Percentiles rank a stretch among this genome's conserved stretches.
Conservation (phyloP, 2,888 invertebrate genomes). For the Priocnemis perturbator region DNA sequence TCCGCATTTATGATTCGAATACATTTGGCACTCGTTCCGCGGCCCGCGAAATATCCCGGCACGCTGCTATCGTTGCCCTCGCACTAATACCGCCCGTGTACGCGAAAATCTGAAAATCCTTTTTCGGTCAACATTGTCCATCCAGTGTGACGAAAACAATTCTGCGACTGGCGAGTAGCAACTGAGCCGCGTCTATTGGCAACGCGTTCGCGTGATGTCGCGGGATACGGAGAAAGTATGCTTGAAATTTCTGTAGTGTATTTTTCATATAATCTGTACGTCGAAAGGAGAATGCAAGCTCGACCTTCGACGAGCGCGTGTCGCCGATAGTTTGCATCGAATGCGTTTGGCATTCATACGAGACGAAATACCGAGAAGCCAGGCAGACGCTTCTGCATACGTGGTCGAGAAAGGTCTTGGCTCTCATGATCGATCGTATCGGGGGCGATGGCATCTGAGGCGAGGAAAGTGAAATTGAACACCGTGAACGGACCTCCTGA, state of each 20-base stretch:
- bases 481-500: not conserved
- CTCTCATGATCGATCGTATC: too few species aligned
- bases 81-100: too few species aligned
- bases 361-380: conserved; percentile 50
- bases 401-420: not conserved
- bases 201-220: too few species aligned
- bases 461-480: not conserved
- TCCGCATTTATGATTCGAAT: conserved; percentile 43
- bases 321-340: conserved; percentile 35
- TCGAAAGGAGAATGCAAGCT: conserved; percentile 17
- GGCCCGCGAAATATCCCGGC: conserved; percentile 32
- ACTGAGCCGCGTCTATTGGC: too few species aligned
- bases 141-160: too few species aligned
- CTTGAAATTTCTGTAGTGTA: too few species aligned
- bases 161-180: too few species aligned
- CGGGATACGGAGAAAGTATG: too few species aligned
- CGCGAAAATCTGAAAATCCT: too few species aligned
- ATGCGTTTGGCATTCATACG: conserved; percentile 48
- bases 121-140: too few species aligned
- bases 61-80: conserved; percentile 6
- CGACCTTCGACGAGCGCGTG: conserved; percentile 33
- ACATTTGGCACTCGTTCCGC: conserved; percentile 29
- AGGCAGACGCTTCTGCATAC: conserved; percentile 24
- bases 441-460: not conserved
- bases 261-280: not conserved